Conservation (phyloP, 2,888 invertebrate species). For the Hirtodrosophila duncani region DNA sequence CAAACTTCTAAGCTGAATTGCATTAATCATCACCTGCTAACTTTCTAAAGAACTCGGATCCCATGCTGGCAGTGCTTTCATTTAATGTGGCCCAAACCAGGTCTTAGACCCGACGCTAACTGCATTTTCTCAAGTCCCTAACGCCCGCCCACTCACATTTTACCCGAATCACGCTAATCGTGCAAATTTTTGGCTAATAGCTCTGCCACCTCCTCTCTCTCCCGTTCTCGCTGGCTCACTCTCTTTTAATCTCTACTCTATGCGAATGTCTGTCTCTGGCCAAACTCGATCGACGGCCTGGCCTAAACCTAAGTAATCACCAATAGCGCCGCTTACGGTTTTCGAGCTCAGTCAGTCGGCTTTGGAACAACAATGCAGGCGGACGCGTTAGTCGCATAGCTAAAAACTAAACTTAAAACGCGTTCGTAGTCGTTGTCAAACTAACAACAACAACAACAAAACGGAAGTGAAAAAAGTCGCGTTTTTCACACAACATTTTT, state of each 20-base stretch:
- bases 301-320: too few relatives aligned
- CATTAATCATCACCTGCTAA: too few relatives aligned
- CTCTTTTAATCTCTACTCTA: constrained; percentile 18
- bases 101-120: too few relatives aligned
- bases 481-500: constrained; percentile 61
- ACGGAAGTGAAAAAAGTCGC: constrained; percentile 69
- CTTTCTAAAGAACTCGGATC: too few relatives aligned
- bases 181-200: too few relatives aligned
- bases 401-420: constrained; percentile 38
- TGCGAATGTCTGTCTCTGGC: constrained; percentile 2
- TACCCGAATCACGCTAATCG: too few relatives aligned
- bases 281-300: constrained; percentile 38
- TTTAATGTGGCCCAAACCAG: too few relatives aligned
- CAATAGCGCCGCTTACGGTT: constrained; percentile 42
- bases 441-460: constrained; percentile 31
- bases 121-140: too few relatives aligned
- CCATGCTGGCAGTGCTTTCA: too few relatives aligned
- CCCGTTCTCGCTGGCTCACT: constrained; percentile 1
- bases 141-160: too few relatives aligned
- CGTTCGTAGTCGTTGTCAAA: constrained; percentile 43
- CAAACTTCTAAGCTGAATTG: too few relatives aligned
- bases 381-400: constrained; percentile 58
- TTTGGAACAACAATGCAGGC: constrained; percentile 67
- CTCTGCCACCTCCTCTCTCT: background rate
- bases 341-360: constrained; percentile 55